Evolutionary conservation across 2,113 vertebrate species (phyloP).

Genomic region (Anser cygnoides): DNA sequence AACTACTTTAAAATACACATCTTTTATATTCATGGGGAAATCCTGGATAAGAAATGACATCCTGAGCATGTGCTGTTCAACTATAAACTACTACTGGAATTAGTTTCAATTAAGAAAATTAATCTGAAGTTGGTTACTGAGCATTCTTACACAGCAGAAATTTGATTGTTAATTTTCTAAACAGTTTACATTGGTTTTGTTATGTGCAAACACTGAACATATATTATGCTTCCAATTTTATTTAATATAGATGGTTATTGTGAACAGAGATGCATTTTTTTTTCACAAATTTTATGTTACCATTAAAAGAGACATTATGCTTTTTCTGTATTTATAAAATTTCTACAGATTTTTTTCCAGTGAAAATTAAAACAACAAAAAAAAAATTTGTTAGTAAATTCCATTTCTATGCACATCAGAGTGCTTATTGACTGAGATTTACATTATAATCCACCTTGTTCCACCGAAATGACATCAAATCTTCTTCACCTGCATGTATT

Average conservation of each 20-base stretch:
- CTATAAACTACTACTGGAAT: neutral
- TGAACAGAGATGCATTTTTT: neutral
- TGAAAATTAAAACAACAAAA: neutral
- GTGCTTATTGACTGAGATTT: neutral
- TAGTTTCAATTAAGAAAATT: conserved; percentile 52
- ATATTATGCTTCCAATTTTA: neutral
- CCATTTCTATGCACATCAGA: neutral
- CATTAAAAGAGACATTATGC: neutral
- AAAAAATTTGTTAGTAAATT: neutral
- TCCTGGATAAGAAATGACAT: conserved; percentile 23
- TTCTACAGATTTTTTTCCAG: neutral
- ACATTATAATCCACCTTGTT: neutral
- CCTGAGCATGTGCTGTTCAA: neutral
- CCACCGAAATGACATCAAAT: neutral
- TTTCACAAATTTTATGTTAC: neutral
- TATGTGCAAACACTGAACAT: neutral
- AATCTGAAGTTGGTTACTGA: conserved; percentile 15
- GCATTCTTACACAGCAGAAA: neutral
- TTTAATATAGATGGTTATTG: neutral
- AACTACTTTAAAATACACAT: neutral
- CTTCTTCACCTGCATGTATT: neutral
- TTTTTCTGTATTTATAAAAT: neutral
- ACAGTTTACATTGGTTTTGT: neutral
- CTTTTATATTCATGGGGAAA: conserved; percentile 7
- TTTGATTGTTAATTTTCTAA: neutral